A percentile compares a stretch with the other conserved stretches of the same genome.
Conservation (phyloP, 2,113 vertebrate species). For the Sterrhoptilus dennistouni region DNA sequence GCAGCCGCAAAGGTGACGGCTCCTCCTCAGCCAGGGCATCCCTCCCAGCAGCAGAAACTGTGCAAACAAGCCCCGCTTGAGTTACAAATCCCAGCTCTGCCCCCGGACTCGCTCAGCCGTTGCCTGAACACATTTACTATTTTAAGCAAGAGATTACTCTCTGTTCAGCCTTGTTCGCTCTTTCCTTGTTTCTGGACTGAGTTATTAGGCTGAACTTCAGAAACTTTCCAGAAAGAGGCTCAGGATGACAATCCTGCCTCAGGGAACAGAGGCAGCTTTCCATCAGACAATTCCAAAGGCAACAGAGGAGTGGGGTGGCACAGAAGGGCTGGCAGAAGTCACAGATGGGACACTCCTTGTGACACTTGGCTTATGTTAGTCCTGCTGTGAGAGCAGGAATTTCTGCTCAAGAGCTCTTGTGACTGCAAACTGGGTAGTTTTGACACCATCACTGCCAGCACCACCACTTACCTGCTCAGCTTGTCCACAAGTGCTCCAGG, state of each 20-base stretch:
- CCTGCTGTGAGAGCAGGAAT: background rate
- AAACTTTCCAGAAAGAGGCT: background rate
- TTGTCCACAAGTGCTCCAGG: background rate
- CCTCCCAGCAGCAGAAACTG: background rate
- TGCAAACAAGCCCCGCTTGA: background rate
- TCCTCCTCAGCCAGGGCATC: background rate
- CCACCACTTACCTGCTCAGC: background rate
- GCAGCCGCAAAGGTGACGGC: background rate
- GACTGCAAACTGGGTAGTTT: background rate
- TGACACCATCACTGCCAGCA: background rate
- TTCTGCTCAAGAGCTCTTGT: background rate
- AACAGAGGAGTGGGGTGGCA: background rate
- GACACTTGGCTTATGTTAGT: fast-evolving
- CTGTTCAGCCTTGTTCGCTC: background rate
- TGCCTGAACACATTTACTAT: background rate
- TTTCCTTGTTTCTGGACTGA: background rate
- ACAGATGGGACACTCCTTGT: background rate
- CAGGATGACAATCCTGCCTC: background rate
- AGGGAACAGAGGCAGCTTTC: background rate
- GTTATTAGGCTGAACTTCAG: background rate
- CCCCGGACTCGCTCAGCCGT: background rate
- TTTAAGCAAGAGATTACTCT: background rate
- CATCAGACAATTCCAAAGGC: background rate
- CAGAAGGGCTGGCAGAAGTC: background rate
- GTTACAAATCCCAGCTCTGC: background rate